Evolutionary conservation across 2,113 vertebrate genomes (phyloP).

Genomic region (Oreotragus oreotragus): DNA sequence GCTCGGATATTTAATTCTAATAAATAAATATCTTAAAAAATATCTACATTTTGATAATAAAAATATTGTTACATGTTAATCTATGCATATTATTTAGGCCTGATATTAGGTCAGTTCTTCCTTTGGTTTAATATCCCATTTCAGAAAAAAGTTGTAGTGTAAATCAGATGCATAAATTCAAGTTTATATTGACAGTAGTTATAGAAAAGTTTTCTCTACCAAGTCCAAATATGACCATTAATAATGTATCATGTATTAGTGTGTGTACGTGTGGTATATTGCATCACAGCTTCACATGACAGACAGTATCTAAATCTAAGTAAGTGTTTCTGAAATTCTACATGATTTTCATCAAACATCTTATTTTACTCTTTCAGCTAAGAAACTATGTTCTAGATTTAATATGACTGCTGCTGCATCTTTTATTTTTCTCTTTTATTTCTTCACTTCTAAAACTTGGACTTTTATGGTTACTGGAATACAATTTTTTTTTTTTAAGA

Average conservation of each 20-base stretch:
- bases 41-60: not conserved
- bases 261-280: rapidly evolving
- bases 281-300: not conserved
- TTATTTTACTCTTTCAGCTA: not conserved
- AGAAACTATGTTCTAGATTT: not conserved
- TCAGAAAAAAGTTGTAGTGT: not conserved
- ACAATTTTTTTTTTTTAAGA: not conserved
- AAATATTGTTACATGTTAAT: not conserved
- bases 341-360: not conserved
- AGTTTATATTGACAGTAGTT: not conserved
- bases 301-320: not conserved
- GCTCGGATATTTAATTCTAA: not conserved
- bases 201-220: not conserved
- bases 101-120: not conserved
- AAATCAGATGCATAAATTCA: not conserved
- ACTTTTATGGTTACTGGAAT: not conserved
- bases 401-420: not conserved
- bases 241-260: not conserved
- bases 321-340: not conserved
- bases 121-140: not conserved
- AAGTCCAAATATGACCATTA: not conserved
- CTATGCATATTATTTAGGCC: not conserved
- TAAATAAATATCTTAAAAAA: not conserved
- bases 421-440: not conserved
- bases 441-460: not conserved